Conservation (phyloP, 64 coral and sea anemone species). For the Trachythela sp. region DNA sequence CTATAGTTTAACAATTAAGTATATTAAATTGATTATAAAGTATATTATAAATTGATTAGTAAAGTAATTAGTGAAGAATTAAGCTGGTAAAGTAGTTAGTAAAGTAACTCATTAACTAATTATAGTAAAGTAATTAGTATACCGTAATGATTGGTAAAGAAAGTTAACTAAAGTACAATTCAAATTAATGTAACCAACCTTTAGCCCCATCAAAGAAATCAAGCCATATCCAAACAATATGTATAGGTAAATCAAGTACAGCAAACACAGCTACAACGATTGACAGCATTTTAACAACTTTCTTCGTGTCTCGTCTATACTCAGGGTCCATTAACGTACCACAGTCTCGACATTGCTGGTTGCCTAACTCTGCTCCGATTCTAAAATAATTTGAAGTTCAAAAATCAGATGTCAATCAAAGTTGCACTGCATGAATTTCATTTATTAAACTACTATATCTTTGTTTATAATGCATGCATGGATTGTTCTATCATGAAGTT, state of each 20-base stretch:
- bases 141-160: too few species aligned
- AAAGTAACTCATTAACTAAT: too few species aligned
- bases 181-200: not conserved
- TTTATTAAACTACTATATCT: too few species aligned
- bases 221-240: not conserved
- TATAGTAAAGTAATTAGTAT: too few species aligned
- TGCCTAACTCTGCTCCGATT: not conserved
- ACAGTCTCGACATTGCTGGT: not conserved
- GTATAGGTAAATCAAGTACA: not conserved
- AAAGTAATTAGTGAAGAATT: too few species aligned
- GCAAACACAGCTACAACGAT: conserved; percentile 16
- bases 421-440: too few species aligned
- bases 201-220: not conserved
- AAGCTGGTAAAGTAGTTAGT: too few species aligned
- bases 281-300: conserved; percentile 13
- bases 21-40: too few species aligned
- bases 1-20: too few species aligned
- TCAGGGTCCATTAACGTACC: not conserved
- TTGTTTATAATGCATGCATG: too few species aligned
- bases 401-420: not conserved
- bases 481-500: too few species aligned
- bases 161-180: not conserved
- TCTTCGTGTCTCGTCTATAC: not conserved
- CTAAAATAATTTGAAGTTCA: not conserved
- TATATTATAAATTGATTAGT: too few species aligned